These are phyloP conservation scores for Canis aureus DNA, from an alignment of 2,113 vertebrate genomes.

Conservation along the genomic window DNA sequence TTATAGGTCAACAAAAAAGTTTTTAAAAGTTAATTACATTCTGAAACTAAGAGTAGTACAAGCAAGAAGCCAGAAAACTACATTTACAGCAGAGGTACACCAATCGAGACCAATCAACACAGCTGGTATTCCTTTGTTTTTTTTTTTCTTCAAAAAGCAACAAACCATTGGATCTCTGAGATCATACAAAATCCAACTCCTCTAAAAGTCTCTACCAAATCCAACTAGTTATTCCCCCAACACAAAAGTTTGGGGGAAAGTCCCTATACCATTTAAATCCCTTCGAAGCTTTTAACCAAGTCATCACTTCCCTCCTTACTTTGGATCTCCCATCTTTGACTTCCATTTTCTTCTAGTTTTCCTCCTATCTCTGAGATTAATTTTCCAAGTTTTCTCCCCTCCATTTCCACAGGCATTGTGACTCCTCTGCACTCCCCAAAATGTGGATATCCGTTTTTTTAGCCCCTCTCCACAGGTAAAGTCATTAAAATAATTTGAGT, in stretches of 20 bases:
- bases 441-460: neutral
- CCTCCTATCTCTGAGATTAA: neutral
- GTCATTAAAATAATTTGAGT: neutral
- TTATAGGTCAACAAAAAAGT: neutral
- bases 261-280: neutral
- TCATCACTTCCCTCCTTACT: neutral
- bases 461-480: neutral
- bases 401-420: neutral
- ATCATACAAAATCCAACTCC: conserved; percentile 34
- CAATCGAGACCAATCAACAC: neutral
- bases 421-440: neutral
- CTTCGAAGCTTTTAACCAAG: neutral
- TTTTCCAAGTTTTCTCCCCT: neutral
- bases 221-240: neutral
- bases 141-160: conserved; percentile 43
- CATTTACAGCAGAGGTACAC: neutral
- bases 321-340: neutral
- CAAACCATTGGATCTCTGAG: neutral
- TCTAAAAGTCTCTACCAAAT: conserved; percentile 34
- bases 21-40: neutral
- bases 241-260: neutral
- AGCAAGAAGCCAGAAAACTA: neutral
- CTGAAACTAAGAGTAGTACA: neutral
- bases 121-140: neutral
- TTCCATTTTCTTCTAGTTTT: neutral